These are phyloP conservation scores for Drosophila borborema DNA, from an alignment of 2,888 invertebrate genomes.

Conservation along the genomic window DNA sequence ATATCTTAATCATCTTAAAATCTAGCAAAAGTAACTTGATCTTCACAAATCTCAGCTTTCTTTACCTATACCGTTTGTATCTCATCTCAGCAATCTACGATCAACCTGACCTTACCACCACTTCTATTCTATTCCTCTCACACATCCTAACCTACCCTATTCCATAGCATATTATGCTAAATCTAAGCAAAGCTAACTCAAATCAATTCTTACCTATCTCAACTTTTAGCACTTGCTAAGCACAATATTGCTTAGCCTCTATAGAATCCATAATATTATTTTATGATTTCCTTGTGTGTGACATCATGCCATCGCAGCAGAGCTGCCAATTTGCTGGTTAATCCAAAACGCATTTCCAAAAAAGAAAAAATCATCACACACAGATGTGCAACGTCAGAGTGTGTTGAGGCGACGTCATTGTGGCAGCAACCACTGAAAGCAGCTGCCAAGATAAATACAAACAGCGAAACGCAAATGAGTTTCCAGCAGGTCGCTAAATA, in stretches of 20 bases:
- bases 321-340: conserved; percentile 34
- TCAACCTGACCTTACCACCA: not conserved
- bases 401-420: conserved; percentile 52
- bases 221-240: not conserved
- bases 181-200: not conserved
- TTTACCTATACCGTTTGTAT: not conserved
- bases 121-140: not conserved
- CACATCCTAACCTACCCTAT: not conserved
- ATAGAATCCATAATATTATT: conserved; percentile 1
- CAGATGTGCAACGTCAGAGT: conserved; percentile 64
- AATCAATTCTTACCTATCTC: not conserved
- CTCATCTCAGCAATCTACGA: not conserved
- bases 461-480: conserved; percentile 27
- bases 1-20: no score
- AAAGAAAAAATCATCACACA: not conserved
- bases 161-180: not conserved
- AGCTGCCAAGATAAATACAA: conserved; percentile 64
- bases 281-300: conserved; percentile 4
- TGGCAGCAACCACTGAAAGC: conserved; percentile 44
- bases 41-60: no score
- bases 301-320: conserved; percentile 30
- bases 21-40: no score
- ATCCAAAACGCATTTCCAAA: conserved; percentile 69
- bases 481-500: conserved; percentile 61
- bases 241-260: not conserved